These are phyloP conservation scores for Rhynchomys soricoides DNA, from an alignment of 2,113 vertebrate genomes.

Conservation along the genomic window DNA sequence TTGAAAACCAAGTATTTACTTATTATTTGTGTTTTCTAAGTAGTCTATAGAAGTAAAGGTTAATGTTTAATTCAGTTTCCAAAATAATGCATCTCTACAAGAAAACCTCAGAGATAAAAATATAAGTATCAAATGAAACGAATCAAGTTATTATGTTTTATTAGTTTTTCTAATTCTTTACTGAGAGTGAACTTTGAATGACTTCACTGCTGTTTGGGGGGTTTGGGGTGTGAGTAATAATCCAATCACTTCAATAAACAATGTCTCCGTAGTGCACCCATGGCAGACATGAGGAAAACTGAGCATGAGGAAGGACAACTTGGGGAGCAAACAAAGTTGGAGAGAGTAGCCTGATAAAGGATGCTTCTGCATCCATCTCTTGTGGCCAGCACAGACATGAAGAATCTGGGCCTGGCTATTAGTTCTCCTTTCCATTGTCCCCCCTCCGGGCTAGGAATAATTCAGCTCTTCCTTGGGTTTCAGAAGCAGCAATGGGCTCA, in stretches of 20 bases:
- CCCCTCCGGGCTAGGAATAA: background rate
- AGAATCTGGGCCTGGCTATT: background rate
- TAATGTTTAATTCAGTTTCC: conserved; percentile 22
- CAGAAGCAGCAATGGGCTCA: fast-evolving
- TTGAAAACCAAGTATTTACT: conserved; percentile 5
- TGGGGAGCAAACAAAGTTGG: too few relatives aligned
- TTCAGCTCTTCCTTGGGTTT: background rate
- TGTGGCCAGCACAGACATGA: background rate
- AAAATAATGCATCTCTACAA: conserved; percentile 26
- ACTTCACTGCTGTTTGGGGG: background rate
- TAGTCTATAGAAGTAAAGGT: background rate
- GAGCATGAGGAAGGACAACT: background rate
- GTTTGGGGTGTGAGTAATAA: background rate
- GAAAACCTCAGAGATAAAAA: conserved; percentile 37
- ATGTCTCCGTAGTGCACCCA: background rate
- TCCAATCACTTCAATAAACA: background rate
- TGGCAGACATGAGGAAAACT: background rate
- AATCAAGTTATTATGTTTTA: conserved; percentile 21
- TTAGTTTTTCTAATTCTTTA: background rate
- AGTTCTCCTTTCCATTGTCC: background rate
- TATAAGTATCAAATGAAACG: background rate
- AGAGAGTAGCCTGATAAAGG: background rate
- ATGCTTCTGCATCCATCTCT: background rate
- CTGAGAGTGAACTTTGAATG: conserved; percentile 32
- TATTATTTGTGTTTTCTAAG: conserved; percentile 2